Evolutionary conservation across 2,113 vertebrate genomes (phyloP).

Genomic region (Calonectris borealis): DNA sequence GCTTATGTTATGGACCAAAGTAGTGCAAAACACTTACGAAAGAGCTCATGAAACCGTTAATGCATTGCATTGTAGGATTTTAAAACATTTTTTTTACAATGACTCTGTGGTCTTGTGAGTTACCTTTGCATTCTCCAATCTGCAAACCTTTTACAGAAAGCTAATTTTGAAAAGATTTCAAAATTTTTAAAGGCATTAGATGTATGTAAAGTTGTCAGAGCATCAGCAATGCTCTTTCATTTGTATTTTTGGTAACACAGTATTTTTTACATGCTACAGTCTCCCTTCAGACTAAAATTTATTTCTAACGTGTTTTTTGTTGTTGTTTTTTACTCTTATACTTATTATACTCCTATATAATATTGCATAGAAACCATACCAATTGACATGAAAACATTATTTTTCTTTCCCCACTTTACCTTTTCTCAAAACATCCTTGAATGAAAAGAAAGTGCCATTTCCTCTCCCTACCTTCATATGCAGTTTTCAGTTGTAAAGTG

Average conservation of each 20-base stretch:
- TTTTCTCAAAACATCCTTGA: background rate
- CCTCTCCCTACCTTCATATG: background rate
- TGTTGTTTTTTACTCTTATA: background rate
- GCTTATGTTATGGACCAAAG: background rate
- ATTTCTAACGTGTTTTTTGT: background rate
- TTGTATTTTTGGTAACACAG: background rate
- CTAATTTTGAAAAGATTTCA: background rate
- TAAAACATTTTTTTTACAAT: background rate
- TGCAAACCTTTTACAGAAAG: background rate
- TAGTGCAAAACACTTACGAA: background rate
- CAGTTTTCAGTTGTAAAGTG: background rate
- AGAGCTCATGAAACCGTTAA: rapidly evolving
- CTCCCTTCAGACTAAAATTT: background rate
- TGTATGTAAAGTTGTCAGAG: background rate
- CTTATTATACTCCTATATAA: background rate
- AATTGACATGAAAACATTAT: background rate
- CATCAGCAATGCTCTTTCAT: background rate
- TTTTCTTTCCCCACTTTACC: background rate
- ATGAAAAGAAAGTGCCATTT: background rate
- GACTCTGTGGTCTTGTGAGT: background rate
- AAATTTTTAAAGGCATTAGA: background rate
- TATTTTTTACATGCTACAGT: background rate
- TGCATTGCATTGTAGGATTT: background rate
- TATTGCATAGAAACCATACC: background rate
- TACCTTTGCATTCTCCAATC: background rate